Evolutionary conservation across 2,113 vertebrate genomes (phyloP), one percentile per base, ranked within the genome.

Genomic region (Syrrhaptes paradoxus): DNA sequence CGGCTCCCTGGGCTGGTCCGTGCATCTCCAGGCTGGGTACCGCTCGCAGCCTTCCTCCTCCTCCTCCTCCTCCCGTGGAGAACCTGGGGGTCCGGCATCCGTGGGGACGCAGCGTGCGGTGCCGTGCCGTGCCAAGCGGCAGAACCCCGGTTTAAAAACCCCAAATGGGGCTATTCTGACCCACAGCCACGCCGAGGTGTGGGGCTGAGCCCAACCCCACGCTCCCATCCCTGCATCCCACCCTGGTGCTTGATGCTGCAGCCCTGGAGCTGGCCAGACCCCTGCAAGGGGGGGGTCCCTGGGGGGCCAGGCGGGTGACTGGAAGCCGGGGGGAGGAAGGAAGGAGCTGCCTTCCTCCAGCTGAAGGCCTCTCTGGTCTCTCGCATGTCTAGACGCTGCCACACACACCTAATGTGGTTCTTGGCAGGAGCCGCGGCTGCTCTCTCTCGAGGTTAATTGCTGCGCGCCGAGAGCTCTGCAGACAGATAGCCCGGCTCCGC

Each of bases 361-460:
- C 89, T 94, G 87, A 92, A 96, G 96, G 95, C 96, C 91, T 93
- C 96, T 96, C 96, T 96, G 95, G 81, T 96, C 96, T 96, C 93
- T 96, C 36, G 32, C 95, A 87, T 95, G 96, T 97, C 96, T 97
- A 97, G 96, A 97, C 96, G 41, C 93, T 95, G 96, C 96, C 96
- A 94, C 95, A 96, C 94, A 88, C 96, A 97, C 96, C 96, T 95
- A 96, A 97, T 97, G 96, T 93, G 96, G 95, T 96, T 97, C 90
- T 97, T 97, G 96, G 96, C 96, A 97, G 96, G 92, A 92, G 95
- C 95, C 21, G 8, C 49, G 28, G 89, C 90, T 87, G 91, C 95
- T 96, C 96, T 94, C 95, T 58, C 95, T 58, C 13, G 95, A 94
- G 96, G 95, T 96, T 96, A 96, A 96, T 96, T 95, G 96, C 93